Percentiles rank a stretch among this genome's conserved stretches.
Evolutionary conservation across 30 jellyfish, hydroid and myxozoan genomes (phyloP).

Genomic region (Mastigias papua): DNA sequence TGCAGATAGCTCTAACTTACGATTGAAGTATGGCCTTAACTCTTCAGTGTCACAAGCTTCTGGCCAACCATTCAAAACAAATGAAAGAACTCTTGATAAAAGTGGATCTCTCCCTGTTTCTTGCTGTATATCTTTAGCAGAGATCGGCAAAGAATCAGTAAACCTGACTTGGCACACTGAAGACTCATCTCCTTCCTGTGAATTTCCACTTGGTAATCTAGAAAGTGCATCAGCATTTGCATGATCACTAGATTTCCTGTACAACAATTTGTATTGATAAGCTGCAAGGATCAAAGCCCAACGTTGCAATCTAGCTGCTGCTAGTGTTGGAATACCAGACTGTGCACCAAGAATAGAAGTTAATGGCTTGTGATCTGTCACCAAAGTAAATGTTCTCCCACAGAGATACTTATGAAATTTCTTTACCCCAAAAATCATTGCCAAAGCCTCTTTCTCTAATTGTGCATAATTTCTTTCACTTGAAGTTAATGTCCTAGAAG

Average conservation of each 20-base stretch:
- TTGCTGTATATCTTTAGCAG: slow-evolving; percentile 43
- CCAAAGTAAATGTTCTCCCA: slow-evolving; percentile 76
- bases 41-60: slow-evolving; percentile 41
- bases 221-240: slow-evolving; percentile 50
- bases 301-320: slow-evolving; percentile 70
- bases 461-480: slow-evolving; percentile 75
- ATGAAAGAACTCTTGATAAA: slow-evolving; percentile 39
- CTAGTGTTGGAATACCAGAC: slow-evolving; percentile 71
- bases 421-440: slow-evolving; percentile 77
- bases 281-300: slow-evolving; percentile 69
- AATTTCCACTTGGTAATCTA: slow-evolving; percentile 33
- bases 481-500: slow-evolving; percentile 47
- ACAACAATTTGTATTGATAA: slow-evolving; percentile 32
- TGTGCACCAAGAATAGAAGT: slow-evolving; percentile 39
- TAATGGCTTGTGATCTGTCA: slow-evolving; percentile 75
- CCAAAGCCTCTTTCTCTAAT: slow-evolving; percentile 78
- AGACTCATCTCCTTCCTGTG: slow-evolving; percentile 9
- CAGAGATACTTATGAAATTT: slow-evolving; percentile 78
- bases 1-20: slow-evolving; percentile 33
- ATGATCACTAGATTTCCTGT: slow-evolving; percentile 28
- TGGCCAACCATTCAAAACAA: slow-evolving; percentile 45
- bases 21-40: slow-evolving; percentile 50
- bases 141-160: slow-evolving; percentile 25
- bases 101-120: slow-evolving; percentile 43
- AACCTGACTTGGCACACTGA: slow-evolving; percentile 22